Conservation (phyloP, 2,888 invertebrate species). For the Drosophila helvetica region DNA sequence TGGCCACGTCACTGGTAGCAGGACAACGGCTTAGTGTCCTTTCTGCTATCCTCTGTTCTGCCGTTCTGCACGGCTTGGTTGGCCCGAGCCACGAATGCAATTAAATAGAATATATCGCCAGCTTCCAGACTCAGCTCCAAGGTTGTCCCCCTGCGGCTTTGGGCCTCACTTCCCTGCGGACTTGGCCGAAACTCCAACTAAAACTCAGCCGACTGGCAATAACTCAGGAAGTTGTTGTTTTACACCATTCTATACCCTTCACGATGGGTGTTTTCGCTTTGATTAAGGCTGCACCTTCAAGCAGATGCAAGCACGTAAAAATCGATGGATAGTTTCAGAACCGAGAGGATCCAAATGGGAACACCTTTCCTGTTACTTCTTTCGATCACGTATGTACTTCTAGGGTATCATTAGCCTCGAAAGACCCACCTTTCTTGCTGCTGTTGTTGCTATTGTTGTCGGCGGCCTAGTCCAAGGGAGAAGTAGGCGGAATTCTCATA, state of each 20-base stretch:
- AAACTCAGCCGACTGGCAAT: conserved; percentile 72
- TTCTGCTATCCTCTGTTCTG: conserved; percentile 25
- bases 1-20: conserved; percentile 2
- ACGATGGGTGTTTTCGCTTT: background rate
- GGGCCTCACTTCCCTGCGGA: conserved; percentile 12
- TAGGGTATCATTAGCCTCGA: background rate
- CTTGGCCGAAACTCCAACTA: conserved; percentile 63
- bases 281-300: background rate
- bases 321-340: background rate
- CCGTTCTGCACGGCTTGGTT: conserved; percentile 26
- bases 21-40: conserved; percentile 61
- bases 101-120: conserved; percentile 77
- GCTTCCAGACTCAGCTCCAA: conserved; percentile 29
- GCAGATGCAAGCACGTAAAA: no score
- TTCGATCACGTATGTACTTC: background rate
- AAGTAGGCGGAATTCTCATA: conserved; percentile 12
- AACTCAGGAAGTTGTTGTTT: conserved; percentile 51
- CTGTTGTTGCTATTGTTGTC: conserved; percentile 14
- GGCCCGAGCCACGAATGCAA: conserved; percentile 66
- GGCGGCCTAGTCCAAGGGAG: conserved; percentile 61
- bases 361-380: background rate
- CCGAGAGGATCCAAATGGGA: background rate
- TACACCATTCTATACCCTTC: background rate
- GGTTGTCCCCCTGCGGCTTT: conserved; percentile 42
- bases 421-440: background rate